Base-by-base conservation (phyloP, 2,888 invertebrate genomes). In the Drosophila fulvimacula region DNA sequence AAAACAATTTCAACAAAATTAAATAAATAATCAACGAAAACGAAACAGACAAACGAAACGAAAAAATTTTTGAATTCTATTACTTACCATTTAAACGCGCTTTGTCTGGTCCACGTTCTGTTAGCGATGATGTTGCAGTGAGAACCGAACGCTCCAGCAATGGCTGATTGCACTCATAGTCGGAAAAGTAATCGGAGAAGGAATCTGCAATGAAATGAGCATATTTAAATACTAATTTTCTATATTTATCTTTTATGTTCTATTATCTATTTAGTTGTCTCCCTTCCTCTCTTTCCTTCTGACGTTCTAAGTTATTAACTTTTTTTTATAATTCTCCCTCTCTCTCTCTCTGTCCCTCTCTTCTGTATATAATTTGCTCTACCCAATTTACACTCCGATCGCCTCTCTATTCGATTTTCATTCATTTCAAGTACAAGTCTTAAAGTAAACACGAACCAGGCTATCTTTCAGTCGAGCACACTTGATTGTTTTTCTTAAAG, bases 21-120 rank as follows among this genome's bases (percentile, higher is more conserved):
- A 32, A 19, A 17, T 11, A 52, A 30, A 30, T 6, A 53, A 48
- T 52, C 44, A 72, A 71, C 13, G 9, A 52, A 13, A 41, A 53
- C 59, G 51, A 21, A 53, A 61, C 17, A 56, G 30, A 10, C 9
- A 36, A 42, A 6, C 27, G 21, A 57, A 56, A 15, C 17, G 32
- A 49, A 57, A 39, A 10, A 21, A 13, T 21, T 17, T 10, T 0
- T 19, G 51, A 56, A 10, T 30, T 36, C 1, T 6, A 15, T 3
- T 7, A 91, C 95, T 95, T 94, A 97, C 97, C 97, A 94, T 97
- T 95, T 85, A 98, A 93, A 90, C 95, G 94, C 39, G 97, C 97
- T 94, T 97, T 96, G 71, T 96, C 94, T n/a, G 98, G 96, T 68
- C 97, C 97, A 91, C 97, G 94, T 82, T 96, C 96, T 55, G 95